Percentiles rank a stretch among this genome's conserved stretches.
Evolutionary conservation across 2,113 vertebrate species (phyloP).

Genomic region (Phalacrocorax aristotelis): DNA sequence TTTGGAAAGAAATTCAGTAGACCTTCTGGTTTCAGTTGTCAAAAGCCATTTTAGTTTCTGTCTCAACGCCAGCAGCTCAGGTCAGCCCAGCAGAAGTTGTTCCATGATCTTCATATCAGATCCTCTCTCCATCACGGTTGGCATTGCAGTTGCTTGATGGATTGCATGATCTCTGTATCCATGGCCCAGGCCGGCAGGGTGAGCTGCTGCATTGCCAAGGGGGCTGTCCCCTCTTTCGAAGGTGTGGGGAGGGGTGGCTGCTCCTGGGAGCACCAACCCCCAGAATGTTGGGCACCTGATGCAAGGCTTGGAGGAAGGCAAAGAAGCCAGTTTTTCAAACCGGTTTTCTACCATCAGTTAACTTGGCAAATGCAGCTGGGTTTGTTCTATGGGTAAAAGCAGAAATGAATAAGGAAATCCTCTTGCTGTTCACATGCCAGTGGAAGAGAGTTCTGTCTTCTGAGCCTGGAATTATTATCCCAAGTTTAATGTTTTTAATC

Average conservation of each 20-base stretch:
- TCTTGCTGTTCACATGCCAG: background rate
- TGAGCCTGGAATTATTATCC: background rate
- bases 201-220: background rate
- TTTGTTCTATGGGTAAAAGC: background rate
- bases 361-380: background rate
- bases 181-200: background rate
- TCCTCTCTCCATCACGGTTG: background rate
- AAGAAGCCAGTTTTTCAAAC: background rate
- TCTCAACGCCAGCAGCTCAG: background rate
- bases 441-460: background rate
- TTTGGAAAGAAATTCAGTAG: background rate
- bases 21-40: background rate
- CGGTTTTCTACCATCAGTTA: background rate
- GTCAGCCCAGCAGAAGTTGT: background rate
- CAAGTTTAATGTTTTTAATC: background rate
- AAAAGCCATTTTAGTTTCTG: background rate
- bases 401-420: background rate
- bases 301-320: background rate
- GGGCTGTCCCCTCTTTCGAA: background rate
- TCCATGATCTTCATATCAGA: background rate
- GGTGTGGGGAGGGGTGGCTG: accelerated
- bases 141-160: background rate
- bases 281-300: background rate
- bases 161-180: accelerated
- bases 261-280: accelerated